Conservation (phyloP, 2,113 vertebrate genomes). For the Ramphastos sulfuratus region DNA sequence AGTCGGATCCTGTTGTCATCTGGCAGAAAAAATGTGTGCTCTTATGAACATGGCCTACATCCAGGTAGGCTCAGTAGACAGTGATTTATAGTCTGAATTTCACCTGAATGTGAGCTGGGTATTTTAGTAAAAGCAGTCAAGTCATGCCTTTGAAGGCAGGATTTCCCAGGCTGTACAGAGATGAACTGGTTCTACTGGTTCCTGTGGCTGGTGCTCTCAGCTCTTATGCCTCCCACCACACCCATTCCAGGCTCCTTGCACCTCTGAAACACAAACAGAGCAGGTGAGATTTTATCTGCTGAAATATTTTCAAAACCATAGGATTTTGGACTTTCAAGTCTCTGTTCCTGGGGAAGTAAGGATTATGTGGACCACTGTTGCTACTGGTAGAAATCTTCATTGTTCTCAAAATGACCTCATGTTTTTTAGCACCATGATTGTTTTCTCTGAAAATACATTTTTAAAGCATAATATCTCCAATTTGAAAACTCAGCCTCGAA, state of each 20-base stretch:
- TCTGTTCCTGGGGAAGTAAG: neutral
- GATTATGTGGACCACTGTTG: neutral
- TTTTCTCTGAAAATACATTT: neutral
- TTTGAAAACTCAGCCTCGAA: neutral
- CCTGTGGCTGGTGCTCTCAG: neutral
- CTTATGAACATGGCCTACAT: neutral
- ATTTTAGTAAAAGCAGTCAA: slow-evolving; percentile 37
- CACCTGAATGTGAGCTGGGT: neutral
- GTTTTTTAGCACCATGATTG: neutral
- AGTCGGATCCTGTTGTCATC: neutral
- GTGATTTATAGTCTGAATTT: slow-evolving; percentile 29
- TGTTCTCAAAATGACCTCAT: neutral
- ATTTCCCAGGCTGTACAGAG: slow-evolving; percentile 28
- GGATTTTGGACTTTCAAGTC: neutral
- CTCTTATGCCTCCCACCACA: neutral
- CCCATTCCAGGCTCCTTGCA: slow-evolving; percentile 1
- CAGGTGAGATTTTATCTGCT: slow-evolving; percentile 41
- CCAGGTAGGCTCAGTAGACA: neutral
- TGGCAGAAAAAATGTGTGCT: neutral
- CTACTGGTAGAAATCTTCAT: neutral
- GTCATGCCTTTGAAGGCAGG: slow-evolving; percentile 44
- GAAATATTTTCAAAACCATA: neutral
- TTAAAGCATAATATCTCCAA: neutral
- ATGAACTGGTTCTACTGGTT: slow-evolving; percentile 58
- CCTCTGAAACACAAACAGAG: slow-evolving; percentile 14